Evolutionary conservation across 2,797 vertebrate species (phyloP).

Genomic region (Sebastiscus tertius): DNA sequence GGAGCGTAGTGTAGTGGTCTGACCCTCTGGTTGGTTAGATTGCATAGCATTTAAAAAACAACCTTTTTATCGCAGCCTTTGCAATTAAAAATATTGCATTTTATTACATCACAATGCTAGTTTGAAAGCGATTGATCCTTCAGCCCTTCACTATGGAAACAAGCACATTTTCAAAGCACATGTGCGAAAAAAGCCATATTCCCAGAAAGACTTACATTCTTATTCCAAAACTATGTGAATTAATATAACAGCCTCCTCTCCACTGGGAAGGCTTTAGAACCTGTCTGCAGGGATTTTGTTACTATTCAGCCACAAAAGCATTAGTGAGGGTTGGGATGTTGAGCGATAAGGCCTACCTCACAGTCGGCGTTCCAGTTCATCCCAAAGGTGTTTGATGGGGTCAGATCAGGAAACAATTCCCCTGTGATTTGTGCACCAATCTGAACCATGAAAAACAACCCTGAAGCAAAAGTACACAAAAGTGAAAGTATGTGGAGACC

Average conservation of each 20-base stretch:
- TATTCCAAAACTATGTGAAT: neutral
- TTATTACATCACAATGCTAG: too few relatives aligned
- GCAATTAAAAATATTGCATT: too few relatives aligned
- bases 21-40: neutral
- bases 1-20: neutral
- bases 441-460: neutral
- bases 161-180: too few relatives aligned
- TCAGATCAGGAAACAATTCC: neutral
- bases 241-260: neutral
- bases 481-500: neutral
- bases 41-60: neutral
- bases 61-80: too few relatives aligned
- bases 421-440: neutral
- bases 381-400: neutral
- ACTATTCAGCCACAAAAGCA: slow-evolving; percentile 6
- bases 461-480: neutral
- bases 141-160: neutral
- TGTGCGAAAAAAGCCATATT: neutral
- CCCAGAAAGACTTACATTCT: neutral
- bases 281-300: neutral
- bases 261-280: neutral
- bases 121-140: accelerated
- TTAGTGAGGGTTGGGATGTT: slow-evolving; percentile 2
- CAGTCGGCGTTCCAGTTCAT: neutral
- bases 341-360: neutral